A percentile compares a stretch with the other conserved stretches of the same genome.
Conservation (phyloP, 1,140 invertebrate species). For the Camponotus pennsylvanicus region DNA sequence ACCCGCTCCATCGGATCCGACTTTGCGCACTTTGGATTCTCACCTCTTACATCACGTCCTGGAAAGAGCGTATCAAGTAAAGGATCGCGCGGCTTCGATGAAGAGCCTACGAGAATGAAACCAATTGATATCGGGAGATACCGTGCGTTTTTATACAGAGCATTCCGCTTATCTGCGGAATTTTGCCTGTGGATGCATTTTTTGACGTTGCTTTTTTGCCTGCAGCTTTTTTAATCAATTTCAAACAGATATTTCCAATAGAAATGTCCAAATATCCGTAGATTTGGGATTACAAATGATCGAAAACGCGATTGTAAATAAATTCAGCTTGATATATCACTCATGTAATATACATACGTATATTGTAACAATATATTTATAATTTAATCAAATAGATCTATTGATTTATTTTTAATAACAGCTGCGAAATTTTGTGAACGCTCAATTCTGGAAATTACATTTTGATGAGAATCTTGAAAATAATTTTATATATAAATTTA, state of each 20-base stretch:
- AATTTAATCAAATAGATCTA: neutral
- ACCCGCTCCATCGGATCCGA: slow-evolving; percentile 21
- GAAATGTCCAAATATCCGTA: neutral
- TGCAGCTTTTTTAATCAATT: slow-evolving; percentile 37
- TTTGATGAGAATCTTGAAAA: neutral
- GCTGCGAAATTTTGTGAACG: neutral
- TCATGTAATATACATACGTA: no score
- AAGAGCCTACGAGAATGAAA: neutral
- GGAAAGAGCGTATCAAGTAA: neutral
- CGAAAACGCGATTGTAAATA: neutral
- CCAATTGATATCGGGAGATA: slow-evolving; percentile 32
- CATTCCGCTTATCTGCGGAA: neutral
- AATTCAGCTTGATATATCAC: neutral
- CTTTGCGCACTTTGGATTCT: slow-evolving; percentile 26
- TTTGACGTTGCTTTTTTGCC: neutral
- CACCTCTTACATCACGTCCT: neutral
- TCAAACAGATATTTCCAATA: neutral
- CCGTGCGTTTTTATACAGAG: neutral
- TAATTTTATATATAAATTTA: neutral
- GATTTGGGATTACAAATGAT: neutral
- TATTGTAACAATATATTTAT: neutral
- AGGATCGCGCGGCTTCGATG: neutral
- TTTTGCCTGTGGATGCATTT: neutral
- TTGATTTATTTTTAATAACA: slow-evolving; percentile 9
- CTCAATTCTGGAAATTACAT: neutral